Percentiles rank a stretch among this genome's conserved stretches.
phyloP scores from a whole-genome alignment of 2,797 vertebrate species.

The Neosalanx taihuensis region DNA sequence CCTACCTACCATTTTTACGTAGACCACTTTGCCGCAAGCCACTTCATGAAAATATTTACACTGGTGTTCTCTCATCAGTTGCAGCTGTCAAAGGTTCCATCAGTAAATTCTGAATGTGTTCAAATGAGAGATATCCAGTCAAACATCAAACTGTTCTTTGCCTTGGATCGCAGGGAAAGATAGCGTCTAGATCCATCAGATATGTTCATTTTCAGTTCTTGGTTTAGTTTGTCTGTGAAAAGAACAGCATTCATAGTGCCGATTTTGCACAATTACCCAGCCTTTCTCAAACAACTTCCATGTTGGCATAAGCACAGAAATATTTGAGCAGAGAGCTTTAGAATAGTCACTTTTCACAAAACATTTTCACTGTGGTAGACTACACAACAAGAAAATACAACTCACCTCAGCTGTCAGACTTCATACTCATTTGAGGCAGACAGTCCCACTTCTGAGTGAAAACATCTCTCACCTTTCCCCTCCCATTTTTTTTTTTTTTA shows the following conservation, averaged over 20 bases:
- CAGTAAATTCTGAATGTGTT: neutral
- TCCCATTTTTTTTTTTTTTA: constrained; percentile 29
- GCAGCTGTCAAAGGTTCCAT: neutral
- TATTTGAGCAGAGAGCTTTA: neutral
- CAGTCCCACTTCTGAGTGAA: constrained; percentile 8
- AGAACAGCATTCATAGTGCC: constrained; percentile 6
- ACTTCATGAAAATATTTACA: constrained; percentile 4
- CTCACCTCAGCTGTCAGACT: constrained; percentile 44
- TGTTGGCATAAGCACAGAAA: constrained; percentile 18
- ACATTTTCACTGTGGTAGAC: too few species aligned
- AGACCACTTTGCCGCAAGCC: neutral
- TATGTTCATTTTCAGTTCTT: constrained; percentile 7
- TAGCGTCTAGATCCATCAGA: neutral
- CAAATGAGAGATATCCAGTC: neutral
- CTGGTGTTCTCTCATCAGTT: constrained; percentile 1
- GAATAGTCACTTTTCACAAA: neutral
- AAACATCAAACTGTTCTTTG: constrained; percentile 9
- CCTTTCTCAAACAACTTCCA: constrained; percentile 29
- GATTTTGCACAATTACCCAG: constrained; percentile 28
- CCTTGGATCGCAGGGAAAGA: neutral
- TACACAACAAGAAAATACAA: neutral
- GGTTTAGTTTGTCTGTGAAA: neutral
- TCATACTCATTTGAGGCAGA: constrained; percentile 10
- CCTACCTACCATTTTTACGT: constrained; percentile 4
- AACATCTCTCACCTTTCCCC: constrained; percentile 23